phyloP scores from a whole-genome alignment of 2,797 vertebrate species.

The Propithecus perrieri region DNA sequence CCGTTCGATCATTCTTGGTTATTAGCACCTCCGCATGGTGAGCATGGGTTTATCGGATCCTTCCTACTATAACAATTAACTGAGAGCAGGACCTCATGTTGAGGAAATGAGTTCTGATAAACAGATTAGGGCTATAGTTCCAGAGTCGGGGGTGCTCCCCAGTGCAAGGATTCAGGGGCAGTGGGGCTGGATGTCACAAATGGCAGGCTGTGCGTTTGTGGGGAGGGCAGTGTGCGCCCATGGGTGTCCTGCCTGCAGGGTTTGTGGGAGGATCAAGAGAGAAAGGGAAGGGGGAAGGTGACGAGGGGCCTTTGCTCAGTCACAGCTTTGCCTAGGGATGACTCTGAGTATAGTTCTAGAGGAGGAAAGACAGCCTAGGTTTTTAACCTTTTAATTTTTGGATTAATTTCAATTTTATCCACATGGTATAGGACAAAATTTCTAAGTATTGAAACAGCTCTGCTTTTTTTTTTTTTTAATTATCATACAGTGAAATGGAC shows the following conservation, averaged over 20 bases:
- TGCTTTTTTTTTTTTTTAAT: not conserved
- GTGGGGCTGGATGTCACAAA: not conserved
- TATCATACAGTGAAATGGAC: not conserved
- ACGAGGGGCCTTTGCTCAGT: not conserved
- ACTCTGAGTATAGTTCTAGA: not conserved
- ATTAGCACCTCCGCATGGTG: not conserved
- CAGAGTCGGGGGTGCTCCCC: not conserved
- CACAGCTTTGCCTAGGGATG: not conserved
- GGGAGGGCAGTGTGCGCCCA: not conserved
- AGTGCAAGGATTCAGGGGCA: not conserved
- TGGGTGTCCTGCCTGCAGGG: not conserved
- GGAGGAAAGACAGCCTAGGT: not conserved
- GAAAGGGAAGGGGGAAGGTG: not conserved
- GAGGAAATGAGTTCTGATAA: not conserved
- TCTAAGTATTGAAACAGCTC: not conserved
- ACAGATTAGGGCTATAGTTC: not conserved
- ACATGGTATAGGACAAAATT: not conserved
- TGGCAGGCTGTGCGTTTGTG: not conserved
- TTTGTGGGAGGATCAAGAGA: not conserved
- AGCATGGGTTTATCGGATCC: not conserved
- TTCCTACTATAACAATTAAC: not conserved
- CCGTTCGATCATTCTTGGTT: not conserved
- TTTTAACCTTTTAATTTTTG: not conserved
- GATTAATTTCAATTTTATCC: conserved; percentile 7
- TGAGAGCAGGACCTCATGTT: not conserved